Percentiles rank a stretch among this genome's conserved stretches.
These are phyloP conservation scores for Cinclus mexicanus DNA, from an alignment of 2,113 vertebrate genomes.

Conservation along the genomic window DNA sequence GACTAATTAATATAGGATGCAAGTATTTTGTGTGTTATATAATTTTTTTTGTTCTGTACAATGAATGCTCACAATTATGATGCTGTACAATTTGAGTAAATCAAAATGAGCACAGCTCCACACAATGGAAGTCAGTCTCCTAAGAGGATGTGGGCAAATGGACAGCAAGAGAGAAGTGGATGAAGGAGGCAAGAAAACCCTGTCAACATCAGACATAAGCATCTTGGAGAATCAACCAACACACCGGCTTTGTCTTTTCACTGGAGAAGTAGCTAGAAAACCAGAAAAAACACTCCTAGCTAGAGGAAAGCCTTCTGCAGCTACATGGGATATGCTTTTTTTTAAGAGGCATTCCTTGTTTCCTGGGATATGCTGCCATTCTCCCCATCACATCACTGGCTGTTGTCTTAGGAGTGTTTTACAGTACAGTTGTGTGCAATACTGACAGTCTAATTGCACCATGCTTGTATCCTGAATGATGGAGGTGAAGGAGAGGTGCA, in stretches of 20 bases:
- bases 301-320: background rate
- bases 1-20: background rate
- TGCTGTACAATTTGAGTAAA: background rate
- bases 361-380: background rate
- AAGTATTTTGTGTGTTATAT: background rate
- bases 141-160: background rate
- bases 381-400: background rate
- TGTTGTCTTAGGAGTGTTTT: background rate
- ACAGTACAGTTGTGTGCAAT: background rate
- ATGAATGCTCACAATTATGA: background rate
- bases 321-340: accelerated
- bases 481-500: background rate
- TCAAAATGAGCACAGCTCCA: background rate
- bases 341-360: background rate
- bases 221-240: background rate
- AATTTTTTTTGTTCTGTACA: background rate
- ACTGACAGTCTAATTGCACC: background rate
- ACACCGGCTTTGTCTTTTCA: background rate
- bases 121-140: background rate
- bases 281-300: background rate
- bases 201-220: background rate
- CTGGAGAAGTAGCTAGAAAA: background rate
- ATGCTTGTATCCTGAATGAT: background rate
- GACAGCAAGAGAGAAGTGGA: background rate
- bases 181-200: background rate